These are phyloP conservation scores for Caenorhabditis doughertyi DNA, from an alignment of 2,888 invertebrate species.

Conservation along the genomic window DNA sequence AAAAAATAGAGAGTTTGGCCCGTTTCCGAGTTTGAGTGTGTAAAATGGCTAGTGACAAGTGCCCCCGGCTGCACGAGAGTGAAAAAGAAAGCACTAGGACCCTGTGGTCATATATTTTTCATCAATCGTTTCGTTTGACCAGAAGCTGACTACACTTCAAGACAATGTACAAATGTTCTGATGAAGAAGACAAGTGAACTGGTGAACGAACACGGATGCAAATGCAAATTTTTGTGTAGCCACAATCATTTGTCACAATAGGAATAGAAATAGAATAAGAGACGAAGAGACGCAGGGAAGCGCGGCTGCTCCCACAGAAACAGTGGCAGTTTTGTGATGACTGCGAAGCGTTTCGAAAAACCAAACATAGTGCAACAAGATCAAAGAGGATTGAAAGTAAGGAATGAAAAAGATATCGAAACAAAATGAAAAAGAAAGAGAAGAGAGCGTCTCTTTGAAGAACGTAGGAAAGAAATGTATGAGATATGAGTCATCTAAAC, in stretches of 20 bases:
- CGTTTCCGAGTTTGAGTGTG: conserved; percentile 62
- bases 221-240: conserved; percentile 49
- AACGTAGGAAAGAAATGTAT: conserved; percentile 15
- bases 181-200: conserved; percentile 33
- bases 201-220: conserved; percentile 18
- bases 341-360: conserved; percentile 46
- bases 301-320: conserved; percentile 32
- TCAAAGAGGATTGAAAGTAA: not conserved
- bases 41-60: conserved; percentile 58
- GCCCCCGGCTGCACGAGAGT: conserved; percentile 23
- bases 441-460: conserved; percentile 35
- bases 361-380: conserved; percentile 14
- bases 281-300: conserved; percentile 33
- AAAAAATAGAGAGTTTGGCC: conserved; percentile 43
- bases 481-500: conserved; percentile 48
- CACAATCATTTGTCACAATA: conserved; percentile 44
- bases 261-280: conserved; percentile 5
- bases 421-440: not conserved
- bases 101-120: conserved; percentile 60
- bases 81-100: conserved; percentile 34
- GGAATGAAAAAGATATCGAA: not conserved
- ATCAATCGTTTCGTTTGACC: conserved; percentile 46
- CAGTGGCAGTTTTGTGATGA: conserved; percentile 13
- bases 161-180: conserved; percentile 40
- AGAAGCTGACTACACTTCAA: conserved; percentile 14